phyloP scores from a whole-genome alignment of 1,140 invertebrate species.

The Campoletis sonorensis region DNA sequence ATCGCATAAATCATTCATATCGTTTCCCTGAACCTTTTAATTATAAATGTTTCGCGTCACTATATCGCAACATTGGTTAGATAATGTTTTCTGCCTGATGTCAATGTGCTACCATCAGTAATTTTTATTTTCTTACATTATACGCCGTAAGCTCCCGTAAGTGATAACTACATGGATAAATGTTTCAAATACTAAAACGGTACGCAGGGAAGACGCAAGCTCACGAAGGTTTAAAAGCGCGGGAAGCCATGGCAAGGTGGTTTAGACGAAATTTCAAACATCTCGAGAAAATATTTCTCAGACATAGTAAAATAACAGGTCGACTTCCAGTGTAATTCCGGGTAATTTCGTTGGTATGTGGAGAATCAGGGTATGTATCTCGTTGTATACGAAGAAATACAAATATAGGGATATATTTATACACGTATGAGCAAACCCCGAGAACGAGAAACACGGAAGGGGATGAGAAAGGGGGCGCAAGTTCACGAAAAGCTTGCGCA shows the following conservation, averaged over 20 bases:
- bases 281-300: background rate
- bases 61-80: no score
- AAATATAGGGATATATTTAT: background rate
- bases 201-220: no score
- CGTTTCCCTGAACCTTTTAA: background rate
- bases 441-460: background rate
- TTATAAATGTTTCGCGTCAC: background rate
- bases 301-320: background rate
- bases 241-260: no score
- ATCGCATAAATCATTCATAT: no score
- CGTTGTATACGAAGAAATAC: background rate
- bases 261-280: background rate
- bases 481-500: conserved; percentile 2
- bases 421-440: background rate
- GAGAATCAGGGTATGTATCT: conserved; percentile 4
- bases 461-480: background rate
- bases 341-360: background rate
- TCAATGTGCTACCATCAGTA: no score
- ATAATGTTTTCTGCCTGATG: no score
- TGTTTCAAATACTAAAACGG: background rate
- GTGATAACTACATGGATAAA: background rate
- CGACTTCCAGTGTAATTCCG: background rate
- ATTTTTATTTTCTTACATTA: background rate
- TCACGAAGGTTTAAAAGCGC: no score
- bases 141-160: background rate